These are phyloP conservation scores for Champsocephalus gunnari DNA, from an alignment of 2,797 vertebrate species.

Conservation along the genomic window DNA sequence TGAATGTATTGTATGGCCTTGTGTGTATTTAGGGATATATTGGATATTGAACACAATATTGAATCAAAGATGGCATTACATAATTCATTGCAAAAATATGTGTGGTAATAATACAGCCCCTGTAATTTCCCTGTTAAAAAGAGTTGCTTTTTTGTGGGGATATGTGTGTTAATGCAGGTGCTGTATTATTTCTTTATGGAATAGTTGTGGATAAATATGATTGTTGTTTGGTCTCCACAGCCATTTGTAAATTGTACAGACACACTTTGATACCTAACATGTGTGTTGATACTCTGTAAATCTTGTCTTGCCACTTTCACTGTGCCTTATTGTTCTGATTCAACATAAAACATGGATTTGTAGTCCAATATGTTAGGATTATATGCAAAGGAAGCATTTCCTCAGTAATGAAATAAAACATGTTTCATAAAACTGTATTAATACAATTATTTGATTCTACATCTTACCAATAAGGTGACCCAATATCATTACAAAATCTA, in stretches of 20 bases:
- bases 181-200: background rate
- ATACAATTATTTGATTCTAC: background rate
- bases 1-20: no score
- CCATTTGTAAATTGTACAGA: background rate
- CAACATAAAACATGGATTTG: no score
- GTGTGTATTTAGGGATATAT: no score
- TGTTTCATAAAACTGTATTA: background rate
- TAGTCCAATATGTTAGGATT: background rate
- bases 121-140: background rate
- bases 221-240: conserved; percentile 34
- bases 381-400: background rate
- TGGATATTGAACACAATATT: no score
- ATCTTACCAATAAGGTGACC: background rate
- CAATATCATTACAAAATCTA: background rate
- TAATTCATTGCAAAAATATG: background rate
- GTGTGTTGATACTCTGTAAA: no score
- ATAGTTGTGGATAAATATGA: background rate
- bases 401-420: background rate
- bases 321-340: background rate
- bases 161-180: background rate
- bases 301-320: no score
- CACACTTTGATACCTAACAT: no score
- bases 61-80: no score
- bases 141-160: background rate
- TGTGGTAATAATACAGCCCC: background rate